A percentile compares a stretch with the other conserved stretches of the same genome.
Evolutionary conservation across 1,140 invertebrate genomes (phyloP).

Genomic region (Oryctes rhinoceros): DNA sequence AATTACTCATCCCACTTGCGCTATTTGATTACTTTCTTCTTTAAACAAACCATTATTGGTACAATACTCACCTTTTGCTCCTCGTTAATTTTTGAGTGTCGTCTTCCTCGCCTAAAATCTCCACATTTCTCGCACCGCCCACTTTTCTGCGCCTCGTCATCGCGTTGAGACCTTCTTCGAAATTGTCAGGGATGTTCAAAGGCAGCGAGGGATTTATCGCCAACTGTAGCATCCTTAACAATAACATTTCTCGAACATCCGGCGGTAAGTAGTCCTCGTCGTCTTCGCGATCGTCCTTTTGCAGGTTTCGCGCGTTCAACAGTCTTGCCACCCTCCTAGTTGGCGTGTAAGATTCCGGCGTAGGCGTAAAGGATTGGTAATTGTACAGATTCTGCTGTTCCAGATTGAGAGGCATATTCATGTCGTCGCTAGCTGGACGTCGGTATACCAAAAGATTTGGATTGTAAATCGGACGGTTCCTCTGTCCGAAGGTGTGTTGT

Average conservation of each 20-base stretch:
- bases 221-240: slow-evolving; percentile 74
- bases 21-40: too few relatives aligned
- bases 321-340: slow-evolving; percentile 51
- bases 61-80: slow-evolving; percentile 6
- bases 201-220: slow-evolving; percentile 72
- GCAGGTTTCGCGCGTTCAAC: slow-evolving; percentile 47
- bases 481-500: slow-evolving; percentile 6
- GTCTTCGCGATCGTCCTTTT: slow-evolving; percentile 61
- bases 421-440: neutral
- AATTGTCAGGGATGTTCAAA: slow-evolving; percentile 55
- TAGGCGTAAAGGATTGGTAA: slow-evolving; percentile 43
- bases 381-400: slow-evolving; percentile 28
- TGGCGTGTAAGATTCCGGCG: slow-evolving; percentile 40
- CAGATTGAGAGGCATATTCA: neutral
- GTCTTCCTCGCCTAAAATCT: slow-evolving; percentile 67
- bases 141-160: slow-evolving; percentile 56
- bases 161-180: slow-evolving; percentile 55
- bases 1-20: too few relatives aligned
- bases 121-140: slow-evolving; percentile 68
- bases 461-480: neutral
- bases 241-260: slow-evolving; percentile 72
- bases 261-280: slow-evolving; percentile 70
- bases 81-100: slow-evolving; percentile 43
- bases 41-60: too few relatives aligned
- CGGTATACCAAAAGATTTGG: slow-evolving; percentile 5